Evolutionary conservation across 1,140 invertebrate genomes (phyloP), one percentile per base, ranked within the genome.

Genomic region (Penaeus chinensis): DNA sequence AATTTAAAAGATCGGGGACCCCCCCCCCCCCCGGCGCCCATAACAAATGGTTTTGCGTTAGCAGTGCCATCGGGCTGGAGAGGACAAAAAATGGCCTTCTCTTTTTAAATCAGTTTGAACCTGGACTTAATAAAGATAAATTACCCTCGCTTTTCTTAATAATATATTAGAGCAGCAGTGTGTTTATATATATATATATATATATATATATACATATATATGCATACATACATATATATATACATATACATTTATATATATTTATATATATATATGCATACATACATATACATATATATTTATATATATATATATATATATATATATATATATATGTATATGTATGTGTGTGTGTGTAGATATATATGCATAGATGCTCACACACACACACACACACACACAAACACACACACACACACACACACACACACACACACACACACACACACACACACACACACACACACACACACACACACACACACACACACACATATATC

Each of bases 1-100:
- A 80, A 86, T 86, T 81, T 86, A 54, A 54, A 54, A 54, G 54
- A 54, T 11, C 54, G 10, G 54, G 54, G 54, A 54, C 11, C 32
- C 63, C 42, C 66, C 22, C 19, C 65, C 66, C 71, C 62, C 61
- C 24, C 63, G 60, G 61, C 77, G 77, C 77, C 60, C 84, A 78
- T 66, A 86, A 81, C 78, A 86, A 81, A 86, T 86, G 66, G 84
- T 71, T 19, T 78, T 78, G 62, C 63, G 84, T 86, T 86, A 86
- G 84, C 84, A 81, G 79, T 86, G 84, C 84, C 78, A 86, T 86
- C 84, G 16, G 10, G 54, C 11, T 47, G 10, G 10, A 54, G 16
- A 54, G 16, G 54, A 47, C 11, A 54, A 54, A 54, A 54, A 54
- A 86, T 69, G 62, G 37, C 27, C 16, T 32, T 20, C 76, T 37